These are phyloP conservation scores for Chaenodraco wilsoni DNA, from an alignment of 2,797 vertebrate species.

Conservation along the genomic window DNA sequence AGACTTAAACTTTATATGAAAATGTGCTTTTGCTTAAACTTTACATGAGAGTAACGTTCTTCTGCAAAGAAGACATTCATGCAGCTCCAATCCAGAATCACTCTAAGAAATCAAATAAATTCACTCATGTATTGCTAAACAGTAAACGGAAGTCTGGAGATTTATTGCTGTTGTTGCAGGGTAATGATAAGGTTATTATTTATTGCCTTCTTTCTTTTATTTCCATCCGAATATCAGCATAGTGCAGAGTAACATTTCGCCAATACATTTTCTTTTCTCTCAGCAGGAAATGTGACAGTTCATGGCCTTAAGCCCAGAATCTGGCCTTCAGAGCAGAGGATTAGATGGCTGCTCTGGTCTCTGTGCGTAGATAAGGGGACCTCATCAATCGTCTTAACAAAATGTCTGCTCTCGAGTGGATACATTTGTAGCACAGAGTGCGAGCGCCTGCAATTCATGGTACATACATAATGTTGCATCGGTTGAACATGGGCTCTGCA, in stretches of 20 bases:
- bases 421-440: slow-evolving; percentile 25
- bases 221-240: slow-evolving; percentile 36
- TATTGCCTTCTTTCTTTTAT: not conserved
- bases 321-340: slow-evolving; percentile 38
- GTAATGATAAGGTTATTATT: slow-evolving; percentile 18
- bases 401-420: slow-evolving; percentile 19
- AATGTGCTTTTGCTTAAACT: not conserved
- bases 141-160: not conserved
- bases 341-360: slow-evolving; percentile 52
- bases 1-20: too few species aligned
- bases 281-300: slow-evolving; percentile 39
- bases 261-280: slow-evolving; percentile 27
- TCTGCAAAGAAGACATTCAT: not conserved
- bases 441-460: slow-evolving; percentile 10
- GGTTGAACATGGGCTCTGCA: not conserved
- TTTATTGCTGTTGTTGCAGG: not conserved
- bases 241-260: slow-evolving; percentile 18
- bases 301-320: slow-evolving; percentile 51
- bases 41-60: not conserved
- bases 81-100: slow-evolving; percentile 7
- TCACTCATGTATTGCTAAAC: not conserved
- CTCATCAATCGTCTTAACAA: slow-evolving; percentile 33
- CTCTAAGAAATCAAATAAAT: not conserved
- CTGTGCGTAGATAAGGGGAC: slow-evolving; percentile 46
- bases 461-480: not conserved